These are phyloP conservation scores for Gobiocypris rarus DNA, from an alignment of 2,113 vertebrate species.

Conservation along the genomic window DNA sequence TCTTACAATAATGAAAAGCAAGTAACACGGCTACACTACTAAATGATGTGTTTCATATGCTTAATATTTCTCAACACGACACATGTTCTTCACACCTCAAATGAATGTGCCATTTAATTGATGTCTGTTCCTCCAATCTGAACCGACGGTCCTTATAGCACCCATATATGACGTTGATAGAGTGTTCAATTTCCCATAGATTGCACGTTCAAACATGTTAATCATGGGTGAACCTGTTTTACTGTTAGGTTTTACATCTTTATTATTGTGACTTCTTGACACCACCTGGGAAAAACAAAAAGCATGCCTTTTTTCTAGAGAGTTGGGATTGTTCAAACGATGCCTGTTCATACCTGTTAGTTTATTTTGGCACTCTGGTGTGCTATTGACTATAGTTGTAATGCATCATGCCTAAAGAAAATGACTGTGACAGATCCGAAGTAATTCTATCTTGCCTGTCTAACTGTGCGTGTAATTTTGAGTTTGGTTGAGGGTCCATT, in stretches of 20 bases:
- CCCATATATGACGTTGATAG: slow-evolving; percentile 29
- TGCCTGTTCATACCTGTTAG: not conserved
- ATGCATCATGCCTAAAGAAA: not conserved
- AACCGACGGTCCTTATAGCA: not conserved
- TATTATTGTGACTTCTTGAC: slow-evolving; percentile 21
- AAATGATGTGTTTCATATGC: no score
- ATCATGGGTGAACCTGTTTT: slow-evolving; percentile 44
- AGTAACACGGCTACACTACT: not conserved
- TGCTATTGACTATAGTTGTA: not conserved
- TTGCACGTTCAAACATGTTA: slow-evolving; percentile 20
- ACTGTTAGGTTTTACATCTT: slow-evolving; percentile 10
- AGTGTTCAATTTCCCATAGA: slow-evolving; percentile 15
- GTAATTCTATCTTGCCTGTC: not conserved
- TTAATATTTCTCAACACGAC: not conserved
- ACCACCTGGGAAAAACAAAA: not conserved
- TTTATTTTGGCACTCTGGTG: slow-evolving; percentile 6
- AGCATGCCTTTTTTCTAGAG: slow-evolving; percentile 9
- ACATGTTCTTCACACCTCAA: slow-evolving; percentile 15
- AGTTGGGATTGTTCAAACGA: not conserved
- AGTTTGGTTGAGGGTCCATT: not conserved
- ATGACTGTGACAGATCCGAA: not conserved
- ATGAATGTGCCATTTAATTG: slow-evolving; percentile 5
- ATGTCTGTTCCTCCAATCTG: slow-evolving; percentile 1
- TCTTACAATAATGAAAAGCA: not conserved
- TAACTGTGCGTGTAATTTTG: not conserved